phyloP scores from a whole-genome alignment of 2,797 vertebrate species.

The Alauda arvensis region DNA sequence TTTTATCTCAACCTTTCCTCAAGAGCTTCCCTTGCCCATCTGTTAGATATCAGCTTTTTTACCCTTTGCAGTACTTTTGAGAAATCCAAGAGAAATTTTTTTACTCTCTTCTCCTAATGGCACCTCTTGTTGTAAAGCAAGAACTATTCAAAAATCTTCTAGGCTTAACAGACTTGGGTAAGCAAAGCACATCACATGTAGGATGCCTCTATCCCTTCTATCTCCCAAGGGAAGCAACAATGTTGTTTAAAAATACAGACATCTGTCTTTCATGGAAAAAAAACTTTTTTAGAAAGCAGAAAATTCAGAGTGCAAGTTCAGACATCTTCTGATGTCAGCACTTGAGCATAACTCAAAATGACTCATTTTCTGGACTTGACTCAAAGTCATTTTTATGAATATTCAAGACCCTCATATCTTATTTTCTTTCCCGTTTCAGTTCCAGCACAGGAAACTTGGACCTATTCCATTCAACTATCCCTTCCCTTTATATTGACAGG shows the following conservation, averaged over 20 bases:
- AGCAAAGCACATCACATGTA: background rate
- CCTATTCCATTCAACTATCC: background rate
- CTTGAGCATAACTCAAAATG: background rate
- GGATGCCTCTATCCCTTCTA: background rate
- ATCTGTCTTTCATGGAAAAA: background rate
- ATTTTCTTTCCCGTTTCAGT: background rate
- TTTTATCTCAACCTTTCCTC: background rate
- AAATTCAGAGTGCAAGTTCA: background rate
- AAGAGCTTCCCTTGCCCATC: background rate
- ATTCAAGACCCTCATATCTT: background rate
- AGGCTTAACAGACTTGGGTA: background rate
- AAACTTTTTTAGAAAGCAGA: background rate
- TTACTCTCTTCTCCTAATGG: background rate
- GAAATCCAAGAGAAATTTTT: background rate
- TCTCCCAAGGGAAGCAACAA: background rate
- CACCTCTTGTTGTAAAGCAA: background rate
- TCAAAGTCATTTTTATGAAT: constrained; percentile 24
- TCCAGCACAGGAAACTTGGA: background rate
- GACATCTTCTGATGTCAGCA: background rate
- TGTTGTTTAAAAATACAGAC: background rate
- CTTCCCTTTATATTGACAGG: background rate
- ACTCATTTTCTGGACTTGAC: constrained; percentile 10
- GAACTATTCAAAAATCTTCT: background rate
- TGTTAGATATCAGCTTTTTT: background rate
- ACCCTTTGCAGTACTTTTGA: background rate